Conservation (phyloP, 2,113 vertebrate genomes). For the Tor tambroides region DNA sequence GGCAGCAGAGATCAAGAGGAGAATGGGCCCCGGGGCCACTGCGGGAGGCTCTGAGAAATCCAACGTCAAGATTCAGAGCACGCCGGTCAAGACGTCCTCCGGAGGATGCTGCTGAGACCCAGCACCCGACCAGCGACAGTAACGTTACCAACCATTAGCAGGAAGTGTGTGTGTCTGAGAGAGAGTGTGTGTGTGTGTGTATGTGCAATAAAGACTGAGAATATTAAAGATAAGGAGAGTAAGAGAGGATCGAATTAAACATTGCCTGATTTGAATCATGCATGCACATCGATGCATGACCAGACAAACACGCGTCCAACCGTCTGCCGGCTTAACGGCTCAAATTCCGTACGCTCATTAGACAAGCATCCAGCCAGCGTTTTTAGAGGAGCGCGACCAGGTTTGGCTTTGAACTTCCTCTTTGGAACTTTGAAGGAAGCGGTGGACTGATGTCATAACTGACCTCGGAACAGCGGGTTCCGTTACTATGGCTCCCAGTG, state of each 20-base stretch:
- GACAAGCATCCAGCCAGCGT: not conserved
- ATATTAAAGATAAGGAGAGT: not conserved
- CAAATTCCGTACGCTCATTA: not conserved
- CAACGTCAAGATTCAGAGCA: constrained; percentile 98
- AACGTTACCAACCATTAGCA: constrained; percentile 55
- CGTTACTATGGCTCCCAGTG: not conserved
- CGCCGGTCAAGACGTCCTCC: constrained; percentile 93
- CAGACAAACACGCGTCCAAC: constrained; percentile 12
- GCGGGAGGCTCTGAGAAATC: constrained; percentile 91
- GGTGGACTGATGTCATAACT: constrained; percentile 24
- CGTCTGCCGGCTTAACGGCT: not conserved
- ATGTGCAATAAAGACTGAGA: not conserved
- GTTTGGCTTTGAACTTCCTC: not conserved
- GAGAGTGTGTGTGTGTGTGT: not conserved
- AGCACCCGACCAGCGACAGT: constrained; percentile 16
- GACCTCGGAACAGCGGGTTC: not conserved
- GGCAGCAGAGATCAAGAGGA: constrained; percentile 98
- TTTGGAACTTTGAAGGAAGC: not conserved
- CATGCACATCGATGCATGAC: constrained; percentile 33
- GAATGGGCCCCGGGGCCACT: constrained; percentile 94
- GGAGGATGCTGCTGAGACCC: constrained; percentile 88
- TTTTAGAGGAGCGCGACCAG: not conserved
- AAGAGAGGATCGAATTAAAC: not conserved
- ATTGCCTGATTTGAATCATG: constrained; percentile 24
- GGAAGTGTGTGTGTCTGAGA: not conserved